phyloP scores from a whole-genome alignment of 2,797 vertebrate species.

The Microctenopoma stevenorrisi region DNA sequence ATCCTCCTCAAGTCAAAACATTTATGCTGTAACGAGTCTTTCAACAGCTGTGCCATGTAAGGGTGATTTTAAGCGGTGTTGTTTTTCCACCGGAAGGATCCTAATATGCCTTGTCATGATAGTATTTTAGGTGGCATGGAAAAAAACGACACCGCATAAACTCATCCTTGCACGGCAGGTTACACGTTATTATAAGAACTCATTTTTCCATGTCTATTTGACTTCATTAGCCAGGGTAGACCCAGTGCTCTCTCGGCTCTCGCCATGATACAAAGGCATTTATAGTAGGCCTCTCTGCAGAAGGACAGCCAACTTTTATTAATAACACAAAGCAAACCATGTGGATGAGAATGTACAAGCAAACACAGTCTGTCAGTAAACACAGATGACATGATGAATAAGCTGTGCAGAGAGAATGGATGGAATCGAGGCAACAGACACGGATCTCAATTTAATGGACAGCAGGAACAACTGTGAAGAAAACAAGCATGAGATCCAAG shows the following conservation, averaged over 20 bases:
- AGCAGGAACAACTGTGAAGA: slow-evolving; percentile 10
- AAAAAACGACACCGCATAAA: no score
- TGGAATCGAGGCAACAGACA: slow-evolving; percentile 44
- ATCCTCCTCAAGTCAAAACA: slow-evolving; percentile 26
- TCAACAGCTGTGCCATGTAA: slow-evolving; percentile 25
- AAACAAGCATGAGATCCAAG: slow-evolving; percentile 28
- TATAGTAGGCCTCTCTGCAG: slow-evolving; percentile 55
- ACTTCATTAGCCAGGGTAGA: slow-evolving; percentile 75
- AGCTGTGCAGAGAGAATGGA: slow-evolving; percentile 43
- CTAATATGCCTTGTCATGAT: no score
- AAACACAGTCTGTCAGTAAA: slow-evolving; percentile 67
- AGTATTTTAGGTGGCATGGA: no score
- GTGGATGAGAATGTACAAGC: slow-evolving; percentile 59
- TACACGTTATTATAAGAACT: slow-evolving; percentile 38
- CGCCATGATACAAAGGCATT: slow-evolving; percentile 64
- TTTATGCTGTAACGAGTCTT: slow-evolving; percentile 13
- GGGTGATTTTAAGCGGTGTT: slow-evolving; percentile 33
- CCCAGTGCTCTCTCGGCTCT: slow-evolving; percentile 48
- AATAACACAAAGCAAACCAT: slow-evolving; percentile 64
- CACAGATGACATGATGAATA: slow-evolving; percentile 49
- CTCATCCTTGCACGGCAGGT: not conserved
- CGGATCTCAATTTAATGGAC: slow-evolving; percentile 24
- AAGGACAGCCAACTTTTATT: slow-evolving; percentile 72
- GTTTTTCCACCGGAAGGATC: not conserved
- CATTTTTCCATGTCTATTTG: slow-evolving; percentile 56